Conservation (phyloP, 1,140 invertebrate genomes). For the Lucilia sericata region DNA sequence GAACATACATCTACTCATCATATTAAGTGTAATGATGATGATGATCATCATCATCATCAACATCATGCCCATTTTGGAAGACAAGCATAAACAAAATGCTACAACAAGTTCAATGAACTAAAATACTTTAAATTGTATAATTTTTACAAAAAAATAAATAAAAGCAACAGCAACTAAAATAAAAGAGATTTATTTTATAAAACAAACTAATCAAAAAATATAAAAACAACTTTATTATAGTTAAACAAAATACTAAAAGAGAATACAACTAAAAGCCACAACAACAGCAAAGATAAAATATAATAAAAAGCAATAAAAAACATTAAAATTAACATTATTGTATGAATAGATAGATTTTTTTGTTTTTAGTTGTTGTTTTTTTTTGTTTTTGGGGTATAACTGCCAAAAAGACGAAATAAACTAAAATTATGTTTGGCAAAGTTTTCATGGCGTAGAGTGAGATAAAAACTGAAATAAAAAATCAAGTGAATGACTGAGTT, state of each 20-base stretch:
- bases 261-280: background rate
- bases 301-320: background rate
- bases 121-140: background rate
- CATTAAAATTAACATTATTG: background rate
- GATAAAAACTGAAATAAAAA: too few species aligned
- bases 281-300: background rate
- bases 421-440: slow-evolving; percentile 20
- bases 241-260: slow-evolving; percentile 1
- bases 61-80: background rate
- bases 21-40: background rate
- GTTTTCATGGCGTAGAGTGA: background rate
- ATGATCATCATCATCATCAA: background rate
- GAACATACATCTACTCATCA: background rate
- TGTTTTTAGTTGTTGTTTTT: background rate
- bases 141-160: background rate
- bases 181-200: slow-evolving; percentile 17
- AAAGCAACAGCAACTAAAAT: background rate
- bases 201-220: background rate
- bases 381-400: background rate
- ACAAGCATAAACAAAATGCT: slow-evolving; percentile 15
- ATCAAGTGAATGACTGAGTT: too few species aligned
- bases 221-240: slow-evolving; percentile 7
- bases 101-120: background rate
- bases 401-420: slow-evolving; percentile 3
- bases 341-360: background rate